A percentile compares a stretch with the other conserved stretches of the same genome.
These are phyloP conservation scores for Anodontia alba DNA, from an alignment of 2,888 invertebrate genomes.

Conservation along the genomic window DNA sequence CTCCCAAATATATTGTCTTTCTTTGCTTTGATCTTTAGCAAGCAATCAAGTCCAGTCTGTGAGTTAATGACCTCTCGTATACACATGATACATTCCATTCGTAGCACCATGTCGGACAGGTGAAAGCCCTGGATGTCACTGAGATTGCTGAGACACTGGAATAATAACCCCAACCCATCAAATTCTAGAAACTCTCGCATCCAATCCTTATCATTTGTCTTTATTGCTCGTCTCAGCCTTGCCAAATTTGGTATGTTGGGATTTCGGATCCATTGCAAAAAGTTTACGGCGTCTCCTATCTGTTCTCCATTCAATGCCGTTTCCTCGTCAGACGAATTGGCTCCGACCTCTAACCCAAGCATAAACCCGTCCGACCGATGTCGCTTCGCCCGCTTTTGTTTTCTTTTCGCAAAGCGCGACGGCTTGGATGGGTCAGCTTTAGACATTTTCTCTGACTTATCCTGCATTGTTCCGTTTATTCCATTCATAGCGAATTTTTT, in stretches of 20 bases:
- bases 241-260: conserved; percentile 76
- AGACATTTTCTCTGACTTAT: neutral
- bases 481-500: neutral
- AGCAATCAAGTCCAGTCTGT: conserved; percentile 85
- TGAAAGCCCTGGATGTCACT: conserved; percentile 70
- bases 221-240: conserved; percentile 74
- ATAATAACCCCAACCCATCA: conserved; percentile 78
- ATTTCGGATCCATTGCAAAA: conserved; percentile 76
- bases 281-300: conserved; percentile 71
- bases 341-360: conserved; percentile 70
- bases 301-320: conserved; percentile 34
- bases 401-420: conserved; percentile 69
- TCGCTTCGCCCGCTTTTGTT: conserved; percentile 74
- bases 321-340: conserved; percentile 68
- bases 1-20: conserved; percentile 79
- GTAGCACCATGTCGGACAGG: conserved; percentile 78
- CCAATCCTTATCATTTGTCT: conserved; percentile 78
- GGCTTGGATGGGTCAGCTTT: conserved; percentile 4
- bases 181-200: conserved; percentile 79
- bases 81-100: conserved; percentile 85
- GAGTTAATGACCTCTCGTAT: conserved; percentile 86
- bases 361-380: conserved; percentile 79
- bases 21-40: conserved; percentile 77
- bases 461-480: neutral
- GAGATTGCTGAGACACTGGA: conserved; percentile 77